Conservation (phyloP, 2,113 vertebrate genomes). For the Romanogobio albipinnatus region DNA sequence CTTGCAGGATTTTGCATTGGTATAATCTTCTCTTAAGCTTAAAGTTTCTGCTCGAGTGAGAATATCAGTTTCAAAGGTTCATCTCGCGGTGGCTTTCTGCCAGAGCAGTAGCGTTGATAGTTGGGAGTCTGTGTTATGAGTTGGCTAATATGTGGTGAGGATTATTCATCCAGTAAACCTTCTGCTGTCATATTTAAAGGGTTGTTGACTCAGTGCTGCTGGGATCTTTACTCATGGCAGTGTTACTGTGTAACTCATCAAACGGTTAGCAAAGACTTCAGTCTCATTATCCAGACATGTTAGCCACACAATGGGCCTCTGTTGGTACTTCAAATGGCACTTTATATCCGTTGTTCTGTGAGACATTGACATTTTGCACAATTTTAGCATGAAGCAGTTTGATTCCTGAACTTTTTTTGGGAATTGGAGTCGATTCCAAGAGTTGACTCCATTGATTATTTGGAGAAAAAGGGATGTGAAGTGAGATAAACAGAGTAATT, state of each 20-base stretch:
- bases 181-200: slow-evolving; percentile 22
- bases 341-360: not conserved
- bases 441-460: too few species aligned
- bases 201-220: slow-evolving; percentile 8
- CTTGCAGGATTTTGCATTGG: not conserved
- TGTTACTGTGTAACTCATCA: not conserved
- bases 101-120: slow-evolving; percentile 61
- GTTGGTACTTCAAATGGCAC: not conserved
- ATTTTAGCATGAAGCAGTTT: not conserved
- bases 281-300: not conserved
- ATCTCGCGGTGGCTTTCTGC: slow-evolving; percentile 56
- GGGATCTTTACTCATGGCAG: not conserved
- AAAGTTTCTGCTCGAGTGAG: slow-evolving; percentile 49
- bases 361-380: not conserved
- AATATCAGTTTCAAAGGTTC: slow-evolving; percentile 60
- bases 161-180: slow-evolving; percentile 9
- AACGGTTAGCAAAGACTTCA: not conserved
- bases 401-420: not conserved
- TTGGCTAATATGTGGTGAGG: slow-evolving; percentile 20
- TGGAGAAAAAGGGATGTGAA: too few species aligned
- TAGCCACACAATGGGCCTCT: not conserved
- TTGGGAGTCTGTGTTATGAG: slow-evolving; percentile 49
- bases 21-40: slow-evolving; percentile 25
- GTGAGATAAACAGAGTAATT: too few species aligned
- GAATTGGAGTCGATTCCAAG: too few species aligned